Percentiles rank a stretch among this genome's conserved stretches.
phyloP scores from a whole-genome alignment of 2,113 vertebrate species.

The Ceyx melanurus region DNA sequence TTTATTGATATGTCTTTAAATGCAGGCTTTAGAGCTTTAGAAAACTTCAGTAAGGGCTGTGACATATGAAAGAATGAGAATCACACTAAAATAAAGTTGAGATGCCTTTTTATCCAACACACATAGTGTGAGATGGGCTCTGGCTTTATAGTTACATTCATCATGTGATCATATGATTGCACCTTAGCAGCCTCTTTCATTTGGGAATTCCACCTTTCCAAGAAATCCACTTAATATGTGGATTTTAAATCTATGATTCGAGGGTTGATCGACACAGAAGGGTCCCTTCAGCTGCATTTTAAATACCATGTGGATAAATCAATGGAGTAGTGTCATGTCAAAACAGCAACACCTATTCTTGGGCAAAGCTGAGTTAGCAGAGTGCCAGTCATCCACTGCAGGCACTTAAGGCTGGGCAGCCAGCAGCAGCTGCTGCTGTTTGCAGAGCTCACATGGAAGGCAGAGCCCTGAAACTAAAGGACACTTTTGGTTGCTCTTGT shows the following conservation, averaged over 20 bases:
- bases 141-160: neutral
- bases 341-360: constrained; percentile 24
- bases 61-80: neutral
- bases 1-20: neutral
- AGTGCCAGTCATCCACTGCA: neutral
- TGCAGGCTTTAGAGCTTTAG: neutral
- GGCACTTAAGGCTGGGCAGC: neutral
- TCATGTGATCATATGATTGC: neutral
- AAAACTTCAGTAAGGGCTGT: neutral
- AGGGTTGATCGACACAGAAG: neutral
- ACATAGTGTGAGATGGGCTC: neutral
- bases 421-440: constrained; percentile 10
- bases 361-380: neutral
- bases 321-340: constrained; percentile 19
- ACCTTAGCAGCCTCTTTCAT: neutral
- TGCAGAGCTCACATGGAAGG: neutral
- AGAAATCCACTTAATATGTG: neutral
- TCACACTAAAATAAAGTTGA: neutral
- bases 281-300: neutral
- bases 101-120: neutral
- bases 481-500: neutral
- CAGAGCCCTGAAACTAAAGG: neutral
- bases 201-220: constrained; percentile 23
- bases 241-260: neutral
- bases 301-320: constrained; percentile 14